Base-by-base conservation (phyloP, 2,888 invertebrate genomes). In the Hirtodrosophila trivittata region DNA sequence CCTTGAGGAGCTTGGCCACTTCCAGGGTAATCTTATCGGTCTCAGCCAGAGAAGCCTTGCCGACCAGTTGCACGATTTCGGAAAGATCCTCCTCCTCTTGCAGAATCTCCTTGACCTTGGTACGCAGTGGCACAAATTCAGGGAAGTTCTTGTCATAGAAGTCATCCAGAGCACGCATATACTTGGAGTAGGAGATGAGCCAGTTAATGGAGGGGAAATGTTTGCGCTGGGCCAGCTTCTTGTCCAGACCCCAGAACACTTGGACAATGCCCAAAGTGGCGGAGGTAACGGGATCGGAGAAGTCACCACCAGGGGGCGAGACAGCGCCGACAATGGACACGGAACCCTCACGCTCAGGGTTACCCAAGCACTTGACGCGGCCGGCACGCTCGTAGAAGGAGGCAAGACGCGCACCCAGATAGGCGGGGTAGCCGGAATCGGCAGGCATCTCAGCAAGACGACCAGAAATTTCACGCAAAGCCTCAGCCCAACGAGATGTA, bases 361-460 rank as follows among this genome's bases (percentile, higher is more conserved):
- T 99, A 83, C 99, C 98, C 65, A 99, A 92, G 89, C 98, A 98
- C 92, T 97, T 97, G 77, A 99, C 97, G 64, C 99, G 94, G 73
- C 99, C 99, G 74, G 99, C 99, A 88, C 99, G 94, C 93, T 99
- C 99, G 93, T 99, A 99, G 94, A 99, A 99, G 89, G 98, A 98
- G 81, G 99, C 99, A 73, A 99, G 93, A 77, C 99, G 94, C 8
- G 99, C 99, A 51, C 98, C 98, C 89, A 99, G 93, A 92, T 99
- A 99, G 59, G 99, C 99, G 38, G 99, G 99, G 92, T 99, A 99
- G 90, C 99, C 99, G 42, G 95, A 94, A 93, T 97, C 98, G 86
- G 99, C 99, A 89, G 99, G 99, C 99, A 99, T 99, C 94, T 99
- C 99, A 90, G 99, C 99, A 90, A 99, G 93, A 92, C 99, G 98